phyloP scores from a whole-genome alignment of 2,888 invertebrate species.

The Trichopria drosophilae region DNA sequence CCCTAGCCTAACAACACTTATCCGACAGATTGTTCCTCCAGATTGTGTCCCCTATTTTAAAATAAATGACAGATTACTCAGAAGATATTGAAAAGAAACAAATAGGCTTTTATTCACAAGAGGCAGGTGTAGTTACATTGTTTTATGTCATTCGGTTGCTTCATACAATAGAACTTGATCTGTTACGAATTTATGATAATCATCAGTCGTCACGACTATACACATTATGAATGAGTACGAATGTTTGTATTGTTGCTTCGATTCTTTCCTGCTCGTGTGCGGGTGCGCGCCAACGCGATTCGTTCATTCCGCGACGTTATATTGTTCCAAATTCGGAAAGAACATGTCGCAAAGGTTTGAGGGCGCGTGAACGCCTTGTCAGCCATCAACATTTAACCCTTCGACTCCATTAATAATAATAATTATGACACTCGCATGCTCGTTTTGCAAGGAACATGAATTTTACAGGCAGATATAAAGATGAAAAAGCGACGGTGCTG shows the following conservation, averaged over 20 bases:
- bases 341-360: too few relatives aligned
- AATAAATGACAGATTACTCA: constrained; percentile 18
- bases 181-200: constrained; percentile 47
- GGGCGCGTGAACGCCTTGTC: too few relatives aligned
- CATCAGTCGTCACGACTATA: constrained; percentile 49
- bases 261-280: constrained; percentile 12
- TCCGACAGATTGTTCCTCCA: too few relatives aligned
- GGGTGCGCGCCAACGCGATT: constrained; percentile 20
- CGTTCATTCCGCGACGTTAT: too few relatives aligned
- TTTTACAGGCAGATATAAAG: constrained; percentile 20
- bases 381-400: too few relatives aligned
- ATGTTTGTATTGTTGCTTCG: too few relatives aligned
- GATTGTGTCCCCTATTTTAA: too few relatives aligned
- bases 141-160: constrained; percentile 50
- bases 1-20: too few relatives aligned
- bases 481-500: constrained; percentile 27
- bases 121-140: constrained; percentile 58
- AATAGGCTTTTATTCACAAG: constrained; percentile 60
- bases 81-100: constrained; percentile 55
- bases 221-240: constrained; percentile 52
- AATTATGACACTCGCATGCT: too few relatives aligned
- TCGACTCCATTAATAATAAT: too few relatives aligned
- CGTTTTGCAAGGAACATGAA: constrained; percentile 20
- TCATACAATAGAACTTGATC: constrained; percentile 41
- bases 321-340: too few relatives aligned